These are phyloP conservation scores for Eulemur rubriventer DNA, from an alignment of 2,797 vertebrate species.

Conservation along the genomic window DNA sequence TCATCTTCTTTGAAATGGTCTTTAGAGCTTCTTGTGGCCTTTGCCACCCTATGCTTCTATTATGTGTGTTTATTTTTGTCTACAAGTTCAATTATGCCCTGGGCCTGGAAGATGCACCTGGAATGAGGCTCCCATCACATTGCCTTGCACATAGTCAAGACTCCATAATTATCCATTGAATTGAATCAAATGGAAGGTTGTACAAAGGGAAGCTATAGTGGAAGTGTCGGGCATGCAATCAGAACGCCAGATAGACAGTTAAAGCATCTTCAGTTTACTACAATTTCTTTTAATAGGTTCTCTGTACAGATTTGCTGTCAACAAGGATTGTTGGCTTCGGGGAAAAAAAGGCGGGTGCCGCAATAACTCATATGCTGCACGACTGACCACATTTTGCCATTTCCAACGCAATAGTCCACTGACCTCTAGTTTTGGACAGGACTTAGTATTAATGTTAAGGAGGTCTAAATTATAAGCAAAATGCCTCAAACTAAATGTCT, in stretches of 20 bases:
- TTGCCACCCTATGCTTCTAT: background rate
- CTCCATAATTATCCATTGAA: slow-evolving; percentile 55
- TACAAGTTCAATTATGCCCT: slow-evolving; percentile 48
- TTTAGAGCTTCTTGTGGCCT: background rate
- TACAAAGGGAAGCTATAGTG: slow-evolving; percentile 28
- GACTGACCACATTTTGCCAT: background rate
- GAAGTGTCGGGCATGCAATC: slow-evolving; percentile 48
- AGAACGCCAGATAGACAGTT: slow-evolving; percentile 42
- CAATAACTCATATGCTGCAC: background rate
- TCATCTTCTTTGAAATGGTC: slow-evolving; percentile 5
- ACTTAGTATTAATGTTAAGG: background rate
- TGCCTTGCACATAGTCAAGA: slow-evolving; percentile 23
- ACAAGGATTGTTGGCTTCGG: slow-evolving; percentile 49
- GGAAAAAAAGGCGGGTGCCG: background rate
- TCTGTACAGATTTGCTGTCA: slow-evolving; percentile 72
- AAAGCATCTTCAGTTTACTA: slow-evolving; percentile 62
- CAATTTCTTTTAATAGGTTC: slow-evolving; percentile 74
- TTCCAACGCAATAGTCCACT: background rate
- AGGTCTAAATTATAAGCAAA: background rate
- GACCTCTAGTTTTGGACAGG: background rate
- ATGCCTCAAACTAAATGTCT: background rate
- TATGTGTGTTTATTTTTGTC: slow-evolving; percentile 43
- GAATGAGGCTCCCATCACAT: slow-evolving; percentile 27
- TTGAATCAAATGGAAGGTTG: slow-evolving; percentile 54
- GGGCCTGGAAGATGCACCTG: background rate